Conservation (phyloP, 2,797 vertebrate genomes). For the Artibeus lituratus region DNA sequence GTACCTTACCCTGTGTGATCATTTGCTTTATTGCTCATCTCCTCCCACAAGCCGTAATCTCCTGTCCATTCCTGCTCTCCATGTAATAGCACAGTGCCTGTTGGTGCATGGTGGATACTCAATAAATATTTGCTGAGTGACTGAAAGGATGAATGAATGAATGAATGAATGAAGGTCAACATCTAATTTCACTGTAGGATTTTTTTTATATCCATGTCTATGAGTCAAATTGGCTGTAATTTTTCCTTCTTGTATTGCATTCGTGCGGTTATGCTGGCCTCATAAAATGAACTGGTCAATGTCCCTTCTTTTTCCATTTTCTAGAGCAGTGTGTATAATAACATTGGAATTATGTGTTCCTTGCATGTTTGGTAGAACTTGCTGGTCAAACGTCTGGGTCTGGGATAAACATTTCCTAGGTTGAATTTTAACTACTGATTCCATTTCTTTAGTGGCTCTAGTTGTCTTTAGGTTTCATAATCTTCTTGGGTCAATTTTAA, state of each 20-base stretch:
- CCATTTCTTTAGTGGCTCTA: conserved; percentile 14
- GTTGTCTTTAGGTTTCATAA: not conserved
- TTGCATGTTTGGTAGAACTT: conserved; percentile 55
- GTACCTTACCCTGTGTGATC: not conserved
- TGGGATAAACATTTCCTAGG: conserved; percentile 40
- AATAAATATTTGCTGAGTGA: conserved; percentile 10
- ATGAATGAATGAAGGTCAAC: not conserved
- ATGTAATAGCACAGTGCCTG: not conserved
- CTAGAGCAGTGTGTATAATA: conserved; percentile 53
- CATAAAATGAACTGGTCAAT: conserved; percentile 47
- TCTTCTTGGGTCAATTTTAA: conserved; percentile 45
- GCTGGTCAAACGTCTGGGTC: conserved; percentile 32
- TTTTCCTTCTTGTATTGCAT: not conserved
- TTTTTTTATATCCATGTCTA: not conserved
- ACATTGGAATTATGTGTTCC: conserved; percentile 51
- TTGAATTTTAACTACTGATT: conserved; percentile 44
- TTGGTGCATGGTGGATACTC: not conserved
- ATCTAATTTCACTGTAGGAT: not conserved
- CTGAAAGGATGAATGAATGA: not conserved
- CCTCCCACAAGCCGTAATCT: not conserved
- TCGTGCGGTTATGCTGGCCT: conserved; percentile 24
- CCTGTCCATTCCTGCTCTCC: not conserved
- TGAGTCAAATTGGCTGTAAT: not conserved
- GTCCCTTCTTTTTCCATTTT: conserved; percentile 49
- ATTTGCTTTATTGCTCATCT: conserved; percentile 16